phyloP scores from a whole-genome alignment of 2,113 vertebrate species.

The Erinaceus europaeus region DNA sequence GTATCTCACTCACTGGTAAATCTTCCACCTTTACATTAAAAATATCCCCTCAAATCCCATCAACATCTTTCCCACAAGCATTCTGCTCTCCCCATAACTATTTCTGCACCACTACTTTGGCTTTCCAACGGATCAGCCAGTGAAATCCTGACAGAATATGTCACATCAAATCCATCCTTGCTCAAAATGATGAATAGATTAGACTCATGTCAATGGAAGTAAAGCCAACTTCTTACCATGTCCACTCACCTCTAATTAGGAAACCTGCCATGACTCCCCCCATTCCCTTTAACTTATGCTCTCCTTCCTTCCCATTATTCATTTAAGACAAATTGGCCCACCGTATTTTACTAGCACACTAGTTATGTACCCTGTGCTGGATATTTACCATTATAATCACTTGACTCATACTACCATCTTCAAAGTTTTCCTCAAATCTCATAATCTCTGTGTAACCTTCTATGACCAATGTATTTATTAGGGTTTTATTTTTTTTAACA shows the following conservation, averaged over 20 bases:
- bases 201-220: neutral
- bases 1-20: neutral
- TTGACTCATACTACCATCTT: neutral
- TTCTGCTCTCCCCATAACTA: neutral
- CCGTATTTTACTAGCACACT: neutral
- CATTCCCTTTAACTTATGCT: neutral
- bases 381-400: neutral
- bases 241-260: neutral
- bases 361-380: neutral
- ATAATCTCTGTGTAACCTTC: neutral
- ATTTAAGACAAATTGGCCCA: neutral
- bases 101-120: neutral
- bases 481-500: too few species aligned
- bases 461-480: neutral
- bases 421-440: neutral
- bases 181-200: neutral
- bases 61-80: neutral
- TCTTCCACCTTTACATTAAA: neutral
- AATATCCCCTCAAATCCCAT: neutral
- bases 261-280: fast-evolving
- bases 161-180: neutral
- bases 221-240: neutral
- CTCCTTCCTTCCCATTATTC: neutral
- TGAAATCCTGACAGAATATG: neutral
- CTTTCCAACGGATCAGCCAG: neutral